Evolutionary conservation across 2,888 invertebrate genomes (phyloP).

Genomic region (Slavum lentiscoides): DNA sequence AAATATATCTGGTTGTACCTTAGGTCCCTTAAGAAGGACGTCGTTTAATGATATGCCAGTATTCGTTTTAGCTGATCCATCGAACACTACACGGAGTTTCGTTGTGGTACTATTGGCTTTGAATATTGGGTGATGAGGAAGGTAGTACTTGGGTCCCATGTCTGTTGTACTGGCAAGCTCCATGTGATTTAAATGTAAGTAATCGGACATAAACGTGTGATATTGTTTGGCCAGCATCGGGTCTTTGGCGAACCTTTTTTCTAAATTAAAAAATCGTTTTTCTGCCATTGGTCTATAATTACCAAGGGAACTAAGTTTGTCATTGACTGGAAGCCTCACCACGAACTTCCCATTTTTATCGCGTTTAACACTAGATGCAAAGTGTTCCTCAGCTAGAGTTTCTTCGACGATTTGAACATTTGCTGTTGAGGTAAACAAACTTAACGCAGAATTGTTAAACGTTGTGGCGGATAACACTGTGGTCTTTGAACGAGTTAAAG

Average conservation of each 20-base stretch:
- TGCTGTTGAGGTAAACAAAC: not conserved
- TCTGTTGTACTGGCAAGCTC: not conserved
- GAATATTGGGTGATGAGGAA: not conserved
- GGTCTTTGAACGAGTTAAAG: not conserved
- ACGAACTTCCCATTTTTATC: not conserved
- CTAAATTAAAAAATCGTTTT: not conserved
- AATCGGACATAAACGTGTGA: not conserved
- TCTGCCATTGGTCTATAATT: not conserved
- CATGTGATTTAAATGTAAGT: not conserved
- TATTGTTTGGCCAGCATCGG: not conserved
- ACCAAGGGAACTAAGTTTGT: not conserved
- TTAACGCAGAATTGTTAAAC: not conserved
- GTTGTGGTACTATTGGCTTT: not conserved
- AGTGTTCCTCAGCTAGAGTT: not conserved
- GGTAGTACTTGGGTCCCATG: not conserved
- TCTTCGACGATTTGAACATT: not conserved
- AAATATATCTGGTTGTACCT: not conserved
- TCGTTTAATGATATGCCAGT: too few relatives aligned
- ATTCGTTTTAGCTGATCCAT: not conserved
- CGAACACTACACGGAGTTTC: not conserved
- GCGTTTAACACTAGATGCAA: not conserved
- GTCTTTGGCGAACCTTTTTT: not conserved
- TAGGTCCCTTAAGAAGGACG: too few relatives aligned
- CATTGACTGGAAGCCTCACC: not conserved
- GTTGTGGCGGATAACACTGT: not conserved